phyloP scores from a whole-genome alignment of 2,113 vertebrate species.

The Pan troglodytes region NHGRI_mPanTro3-v2.1_pri NC_072421.2:127791001-127791500 shows the following conservation, averaged over 20 bases:
- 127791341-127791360: slow-evolving; percentile 1
- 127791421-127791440: not conserved
- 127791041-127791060: slow-evolving; percentile 47
- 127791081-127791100: slow-evolving; percentile 36
- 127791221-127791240: slow-evolving; percentile 25
- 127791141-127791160: not conserved
- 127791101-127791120: slow-evolving; percentile 26
- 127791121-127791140: slow-evolving; percentile 5
- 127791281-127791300: slow-evolving; percentile 24
- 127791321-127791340: slow-evolving; percentile 17
- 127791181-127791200: slow-evolving; percentile 25
- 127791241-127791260: slow-evolving; percentile 34
- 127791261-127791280: slow-evolving; percentile 15
- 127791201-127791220: slow-evolving; percentile 28
- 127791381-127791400: slow-evolving; percentile 24
- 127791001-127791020: not conserved
- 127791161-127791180: slow-evolving; percentile 14
- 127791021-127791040: not conserved
- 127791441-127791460: not conserved
- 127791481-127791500: slow-evolving; percentile 28
- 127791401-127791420: not conserved
- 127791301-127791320: slow-evolving; percentile 11
- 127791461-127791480: slow-evolving; percentile 32
- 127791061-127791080: not conserved
- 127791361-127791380: slow-evolving; percentile 11